phyloP scores from a whole-genome alignment of 2,888 invertebrate species.

The Eremobia ochroleuca region DNA sequence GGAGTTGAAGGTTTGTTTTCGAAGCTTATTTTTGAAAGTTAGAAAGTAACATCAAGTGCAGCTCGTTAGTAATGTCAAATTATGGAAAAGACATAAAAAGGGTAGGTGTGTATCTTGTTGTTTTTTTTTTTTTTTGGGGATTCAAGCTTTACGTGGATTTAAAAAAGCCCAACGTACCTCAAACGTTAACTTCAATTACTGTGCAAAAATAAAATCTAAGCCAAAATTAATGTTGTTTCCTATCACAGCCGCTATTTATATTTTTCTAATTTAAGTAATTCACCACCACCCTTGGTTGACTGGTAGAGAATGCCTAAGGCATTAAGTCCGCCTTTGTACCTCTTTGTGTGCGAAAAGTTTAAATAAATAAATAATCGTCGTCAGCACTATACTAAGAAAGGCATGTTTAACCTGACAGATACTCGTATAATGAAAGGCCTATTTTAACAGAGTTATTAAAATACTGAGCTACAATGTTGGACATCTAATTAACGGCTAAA shows the following conservation, averaged over 20 bases:
- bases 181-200: no score
- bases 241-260: neutral
- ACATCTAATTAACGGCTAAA: neutral
- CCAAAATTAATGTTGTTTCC: neutral
- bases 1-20: conserved; percentile 24
- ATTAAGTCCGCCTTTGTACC: no score
- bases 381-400: no score
- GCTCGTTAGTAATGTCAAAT: neutral
- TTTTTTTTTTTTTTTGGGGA: neutral
- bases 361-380: no score
- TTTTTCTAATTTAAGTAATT: neutral
- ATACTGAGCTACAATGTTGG: neutral
- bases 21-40: neutral
- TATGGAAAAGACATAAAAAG: neutral
- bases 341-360: no score
- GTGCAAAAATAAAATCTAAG: neutral
- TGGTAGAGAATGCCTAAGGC: no score
- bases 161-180: no score
- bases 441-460: neutral
- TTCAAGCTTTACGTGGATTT: neutral
- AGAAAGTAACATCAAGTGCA: conserved; percentile 1
- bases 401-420: neutral
- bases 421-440: neutral
- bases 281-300: no score
- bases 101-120: no score